These are phyloP conservation scores for Mycetomoellerius zeteki DNA, from an alignment of 1,140 invertebrate genomes.

Conservation along the genomic window DNA sequence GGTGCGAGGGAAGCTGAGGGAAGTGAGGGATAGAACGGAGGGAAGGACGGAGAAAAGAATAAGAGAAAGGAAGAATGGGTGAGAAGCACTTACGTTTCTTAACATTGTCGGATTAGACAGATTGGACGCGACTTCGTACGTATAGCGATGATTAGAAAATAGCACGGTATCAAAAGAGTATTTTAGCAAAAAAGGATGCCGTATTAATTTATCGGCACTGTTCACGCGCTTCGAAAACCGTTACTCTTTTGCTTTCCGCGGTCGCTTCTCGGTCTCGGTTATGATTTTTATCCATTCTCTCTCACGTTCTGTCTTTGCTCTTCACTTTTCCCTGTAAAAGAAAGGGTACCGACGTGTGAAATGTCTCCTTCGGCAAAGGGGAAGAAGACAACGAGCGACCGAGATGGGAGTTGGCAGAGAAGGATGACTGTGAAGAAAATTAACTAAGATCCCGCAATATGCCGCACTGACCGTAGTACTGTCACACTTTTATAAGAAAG, in stretches of 20 bases:
- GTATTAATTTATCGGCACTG: constrained; percentile 31
- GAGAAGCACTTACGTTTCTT: constrained; percentile 58
- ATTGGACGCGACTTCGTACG: constrained; percentile 29
- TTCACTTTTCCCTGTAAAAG: neutral
- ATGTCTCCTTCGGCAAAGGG: constrained; percentile 28
- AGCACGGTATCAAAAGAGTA: constrained; percentile 6
- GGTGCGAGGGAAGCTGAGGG: constrained; percentile 70
- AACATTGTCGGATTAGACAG: constrained; percentile 51
- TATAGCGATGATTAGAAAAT: constrained; percentile 55
- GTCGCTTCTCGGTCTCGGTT: neutral
- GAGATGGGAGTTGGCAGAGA: constrained; percentile 40
- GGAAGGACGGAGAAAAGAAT: constrained; percentile 40
- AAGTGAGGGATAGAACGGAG: constrained; percentile 48
- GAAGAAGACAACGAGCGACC: constrained; percentile 38
- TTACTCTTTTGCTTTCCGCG: neutral
- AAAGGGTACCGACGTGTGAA: constrained; percentile 39
- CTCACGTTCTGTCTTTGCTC: constrained; percentile 36
- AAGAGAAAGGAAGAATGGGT: constrained; percentile 51
- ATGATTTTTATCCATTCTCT: constrained; percentile 32
- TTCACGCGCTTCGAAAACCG: neutral
- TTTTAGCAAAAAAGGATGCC: constrained; percentile 22
- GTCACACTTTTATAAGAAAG: neutral
- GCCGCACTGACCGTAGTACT: constrained; percentile 76
- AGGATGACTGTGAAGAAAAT: constrained; percentile 73
- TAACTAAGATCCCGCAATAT: constrained; percentile 82